A percentile compares a stretch with the other conserved stretches of the same genome.
These are phyloP conservation scores for Pandemis corylana DNA, from an alignment of 2,888 invertebrate genomes.

Conservation along the genomic window DNA sequence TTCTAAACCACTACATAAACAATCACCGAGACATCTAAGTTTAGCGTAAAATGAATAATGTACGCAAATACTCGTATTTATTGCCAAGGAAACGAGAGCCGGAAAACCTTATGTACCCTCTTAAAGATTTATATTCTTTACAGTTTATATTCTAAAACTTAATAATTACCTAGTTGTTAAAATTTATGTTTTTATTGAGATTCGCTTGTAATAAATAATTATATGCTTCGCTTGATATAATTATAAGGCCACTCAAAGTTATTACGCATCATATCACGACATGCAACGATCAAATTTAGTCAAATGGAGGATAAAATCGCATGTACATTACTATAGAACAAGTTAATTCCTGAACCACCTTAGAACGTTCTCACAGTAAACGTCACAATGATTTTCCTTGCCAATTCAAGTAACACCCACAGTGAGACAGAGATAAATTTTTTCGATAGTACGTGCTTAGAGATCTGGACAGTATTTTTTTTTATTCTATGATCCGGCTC, in stretches of 20 bases:
- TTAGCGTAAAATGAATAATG: conserved; percentile 12
- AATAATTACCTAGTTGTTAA: conserved; percentile 14
- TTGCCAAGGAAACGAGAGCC: conserved; percentile 31
- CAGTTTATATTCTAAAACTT: neutral
- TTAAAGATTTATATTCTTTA: conserved; percentile 3
- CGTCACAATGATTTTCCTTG: too few relatives aligned
- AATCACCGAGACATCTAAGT: conserved; percentile 13
- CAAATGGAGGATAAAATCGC: neutral
- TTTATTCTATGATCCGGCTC: too few relatives aligned
- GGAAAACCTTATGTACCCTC: conserved; percentile 1
- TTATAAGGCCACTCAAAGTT: conserved; percentile 3
- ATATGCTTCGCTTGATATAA: conserved; percentile 11
- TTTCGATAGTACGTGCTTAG: too few relatives aligned
- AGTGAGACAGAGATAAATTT: too few relatives aligned
- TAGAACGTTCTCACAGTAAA: too few relatives aligned
- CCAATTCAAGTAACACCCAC: too few relatives aligned
- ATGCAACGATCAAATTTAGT: neutral
- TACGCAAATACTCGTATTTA: conserved; percentile 24
- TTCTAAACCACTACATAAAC: conserved; percentile 27
- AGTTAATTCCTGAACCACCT: too few relatives aligned
- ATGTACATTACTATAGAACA: neutral
- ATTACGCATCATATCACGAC: neutral
- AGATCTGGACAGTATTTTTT: too few relatives aligned
- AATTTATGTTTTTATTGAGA: conserved; percentile 13
- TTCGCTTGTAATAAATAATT: conserved; percentile 17